These are phyloP conservation scores for Myanophis thanlyinensis DNA, from an alignment of 2,113 vertebrate genomes.

Conservation along the genomic window DNA sequence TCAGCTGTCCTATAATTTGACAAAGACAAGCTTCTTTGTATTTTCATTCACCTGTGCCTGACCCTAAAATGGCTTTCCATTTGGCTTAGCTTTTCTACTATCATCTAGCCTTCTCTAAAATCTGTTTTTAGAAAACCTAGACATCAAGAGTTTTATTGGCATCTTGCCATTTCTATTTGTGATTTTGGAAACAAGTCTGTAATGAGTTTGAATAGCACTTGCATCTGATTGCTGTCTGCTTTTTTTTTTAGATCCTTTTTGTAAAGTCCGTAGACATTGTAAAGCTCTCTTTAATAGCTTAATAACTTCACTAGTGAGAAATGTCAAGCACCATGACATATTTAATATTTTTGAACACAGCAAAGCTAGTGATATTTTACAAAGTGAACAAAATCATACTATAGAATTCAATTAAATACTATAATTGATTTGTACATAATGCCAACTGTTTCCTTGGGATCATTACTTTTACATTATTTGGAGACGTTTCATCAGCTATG, in stretches of 20 bases:
- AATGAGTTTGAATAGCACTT: conserved; percentile 38
- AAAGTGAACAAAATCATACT: conserved; percentile 9
- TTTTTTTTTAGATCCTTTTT: conserved; percentile 45
- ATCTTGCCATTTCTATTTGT: conserved; percentile 42
- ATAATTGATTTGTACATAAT: background rate
- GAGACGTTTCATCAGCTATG: background rate
- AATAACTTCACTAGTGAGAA: conserved; percentile 46
- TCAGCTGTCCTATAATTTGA: background rate
- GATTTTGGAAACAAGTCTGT: conserved; percentile 37
- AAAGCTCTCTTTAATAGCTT: conserved; percentile 59
- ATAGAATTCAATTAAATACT: background rate
- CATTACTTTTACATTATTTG: background rate
- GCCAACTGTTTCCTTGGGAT: background rate
- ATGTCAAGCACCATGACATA: conserved; percentile 53
- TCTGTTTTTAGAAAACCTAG: conserved; percentile 41
- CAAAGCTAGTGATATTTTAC: conserved; percentile 20
- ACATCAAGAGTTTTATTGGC: conserved; percentile 48
- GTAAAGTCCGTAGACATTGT: conserved; percentile 28
- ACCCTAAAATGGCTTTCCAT: conserved; percentile 43
- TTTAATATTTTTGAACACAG: conserved; percentile 26
- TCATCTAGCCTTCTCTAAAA: conserved; percentile 25
- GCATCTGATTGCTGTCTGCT: conserved; percentile 21
- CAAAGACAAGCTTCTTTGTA: conserved; percentile 40
- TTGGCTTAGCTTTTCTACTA: conserved; percentile 51
- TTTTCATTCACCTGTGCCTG: conserved; percentile 44